Evolutionary conservation across 2,888 invertebrate species (phyloP).

Genomic region (Diaphora mendica): DNA sequence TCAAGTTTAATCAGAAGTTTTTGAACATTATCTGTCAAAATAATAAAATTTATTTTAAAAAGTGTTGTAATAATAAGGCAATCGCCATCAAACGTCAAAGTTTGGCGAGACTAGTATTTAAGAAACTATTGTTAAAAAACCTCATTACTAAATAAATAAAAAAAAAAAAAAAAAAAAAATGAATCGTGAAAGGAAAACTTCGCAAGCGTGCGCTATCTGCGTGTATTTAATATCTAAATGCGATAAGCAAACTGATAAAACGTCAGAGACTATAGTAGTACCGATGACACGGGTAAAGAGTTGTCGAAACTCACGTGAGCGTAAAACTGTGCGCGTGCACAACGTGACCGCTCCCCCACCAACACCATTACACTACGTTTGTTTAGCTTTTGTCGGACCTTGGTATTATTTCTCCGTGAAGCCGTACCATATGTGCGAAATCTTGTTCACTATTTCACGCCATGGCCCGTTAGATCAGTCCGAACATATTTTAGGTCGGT

Average conservation of each 20-base stretch:
- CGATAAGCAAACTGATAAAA: conserved; percentile 54
- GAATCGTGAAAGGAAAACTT: conserved; percentile 20
- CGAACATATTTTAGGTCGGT: conserved; percentile 43
- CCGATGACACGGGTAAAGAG: conserved; percentile 36
- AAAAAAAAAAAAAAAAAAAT: too few relatives aligned
- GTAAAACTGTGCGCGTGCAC: conserved; percentile 60
- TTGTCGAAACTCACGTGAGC: conserved; percentile 64
- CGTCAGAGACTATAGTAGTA: conserved; percentile 32
- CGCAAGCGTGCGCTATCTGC: conserved; percentile 57
- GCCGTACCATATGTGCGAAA: conserved; percentile 35
- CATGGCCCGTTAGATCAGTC: conserved; percentile 53
- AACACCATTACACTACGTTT: conserved; percentile 54
- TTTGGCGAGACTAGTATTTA: too few relatives aligned
- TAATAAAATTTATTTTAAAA: neutral
- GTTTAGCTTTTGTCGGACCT: conserved; percentile 59
- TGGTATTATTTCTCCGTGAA: conserved; percentile 43
- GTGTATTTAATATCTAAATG: conserved; percentile 45
- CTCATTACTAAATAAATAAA: too few relatives aligned
- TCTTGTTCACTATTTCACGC: conserved; percentile 47
- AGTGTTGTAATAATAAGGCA: neutral
- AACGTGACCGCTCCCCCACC: conserved; percentile 61
- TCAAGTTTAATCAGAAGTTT: neutral
- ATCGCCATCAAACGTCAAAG: too few relatives aligned
- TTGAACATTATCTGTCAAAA: neutral
- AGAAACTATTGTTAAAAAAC: too few relatives aligned